Base-by-base conservation (phyloP, 2,888 invertebrate species). In the Merodon equestris region DNA sequence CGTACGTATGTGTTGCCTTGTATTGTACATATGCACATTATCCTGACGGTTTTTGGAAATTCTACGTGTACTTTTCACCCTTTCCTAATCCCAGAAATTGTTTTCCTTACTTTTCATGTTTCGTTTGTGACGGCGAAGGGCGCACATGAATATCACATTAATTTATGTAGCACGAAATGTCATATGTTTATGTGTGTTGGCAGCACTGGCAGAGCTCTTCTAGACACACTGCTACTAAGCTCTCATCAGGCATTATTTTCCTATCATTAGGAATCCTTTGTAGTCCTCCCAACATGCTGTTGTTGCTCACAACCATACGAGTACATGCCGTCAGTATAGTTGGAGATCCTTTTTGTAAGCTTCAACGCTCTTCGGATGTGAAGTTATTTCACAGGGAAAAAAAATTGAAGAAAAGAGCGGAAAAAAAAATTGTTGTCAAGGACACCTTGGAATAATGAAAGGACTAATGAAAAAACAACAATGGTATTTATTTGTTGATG, bases 401-500 rank as follows among this genome's bases (percentile, higher is more conserved):
- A 27, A 27, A 7, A 27, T 4, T 7, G 27, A 4, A 27, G 3
- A 27, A 27, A 27, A 27, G 7, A 27, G 7, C 27, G 7, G 7
- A 27, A 27, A 27, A 27, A 27, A 74, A 64, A 68, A 38, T 40
- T 74, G 64, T 70, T 79, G 79, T 74, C 79, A 79, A 79, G 79
- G 79, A 74, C 79, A 79, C 79, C 73, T 79, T 79, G 74, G 70
- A 79, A 79, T 79, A 79, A 73, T 73, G 73, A 79, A 74, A 70
- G 79, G 79, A 79, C 79, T 79, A 79, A 79, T 79, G 79, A 74
- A 74, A 79, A 74, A 79, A 74, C 74, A 79, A 79, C 79, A 79
- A 74, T 70, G 58, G 74, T 50, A 70, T 79, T 74, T 79, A 79
- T 79, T 79, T 79, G 74, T 56, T 79, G 74, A 79, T 79, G 74